phyloP scores from a whole-genome alignment of 2,113 vertebrate species.

The Callorhinus ursinus region DNA sequence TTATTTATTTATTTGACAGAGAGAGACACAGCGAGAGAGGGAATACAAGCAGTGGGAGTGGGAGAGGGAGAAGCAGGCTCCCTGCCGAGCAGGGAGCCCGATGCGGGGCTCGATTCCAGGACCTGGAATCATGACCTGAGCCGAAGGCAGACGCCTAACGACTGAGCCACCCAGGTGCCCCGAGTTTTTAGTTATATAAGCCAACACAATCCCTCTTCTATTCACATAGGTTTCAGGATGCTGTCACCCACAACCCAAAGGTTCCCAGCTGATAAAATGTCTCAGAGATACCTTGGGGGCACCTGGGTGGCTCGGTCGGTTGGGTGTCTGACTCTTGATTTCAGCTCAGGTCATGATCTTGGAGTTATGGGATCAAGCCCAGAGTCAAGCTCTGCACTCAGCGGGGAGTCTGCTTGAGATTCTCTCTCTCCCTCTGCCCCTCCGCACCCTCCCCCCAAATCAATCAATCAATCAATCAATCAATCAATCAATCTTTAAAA shows the following conservation, averaged over 20 bases:
- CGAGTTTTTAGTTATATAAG: background rate
- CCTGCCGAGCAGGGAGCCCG: too few relatives aligned
- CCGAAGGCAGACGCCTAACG: too few relatives aligned
- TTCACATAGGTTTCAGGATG: background rate
- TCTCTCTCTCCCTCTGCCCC: background rate
- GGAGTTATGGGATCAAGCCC: background rate
- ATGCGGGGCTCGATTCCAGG: too few relatives aligned
- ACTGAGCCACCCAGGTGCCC: too few relatives aligned
- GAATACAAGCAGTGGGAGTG: too few relatives aligned
- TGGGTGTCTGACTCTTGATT: background rate
- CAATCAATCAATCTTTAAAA: background rate
- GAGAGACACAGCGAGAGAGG: too few relatives aligned
- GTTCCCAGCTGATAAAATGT: background rate
- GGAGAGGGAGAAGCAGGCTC: too few relatives aligned
- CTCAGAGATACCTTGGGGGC: background rate
- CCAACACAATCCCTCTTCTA: background rate
- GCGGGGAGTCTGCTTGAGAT: background rate
- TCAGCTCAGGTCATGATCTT: background rate
- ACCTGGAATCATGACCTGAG: too few relatives aligned
- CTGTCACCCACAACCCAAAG: background rate
- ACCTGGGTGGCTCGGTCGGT: background rate
- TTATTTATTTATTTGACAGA: too few relatives aligned
- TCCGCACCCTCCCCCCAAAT: background rate
- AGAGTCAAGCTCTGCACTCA: background rate
- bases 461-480: background rate